Base-by-base conservation (phyloP, 2,113 vertebrate species). In the Siniperca knerii region DNA sequence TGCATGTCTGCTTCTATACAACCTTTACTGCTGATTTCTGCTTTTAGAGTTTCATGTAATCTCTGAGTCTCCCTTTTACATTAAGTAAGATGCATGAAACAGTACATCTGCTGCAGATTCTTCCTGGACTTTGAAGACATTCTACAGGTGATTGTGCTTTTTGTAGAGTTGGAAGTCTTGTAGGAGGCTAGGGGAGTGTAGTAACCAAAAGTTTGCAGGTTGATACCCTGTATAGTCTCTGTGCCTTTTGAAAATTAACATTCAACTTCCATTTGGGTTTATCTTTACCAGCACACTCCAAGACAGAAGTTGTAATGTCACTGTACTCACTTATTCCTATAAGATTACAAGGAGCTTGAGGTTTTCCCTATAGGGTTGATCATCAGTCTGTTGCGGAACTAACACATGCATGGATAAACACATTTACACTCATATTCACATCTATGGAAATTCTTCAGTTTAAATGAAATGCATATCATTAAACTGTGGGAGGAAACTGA, bases 1-100 rank as follows among this genome's bases (percentile, higher is more conserved):
- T 25, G 54, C 12, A 42, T 40, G 8, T 77, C 65, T 66, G 25
- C 64, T 57, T 52, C 9, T 37, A 21, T 12, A 29, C 4, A 0
- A 13, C 29, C 9, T 8, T 44, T 72, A 52, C 72, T 79, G 54
- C 57, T 33, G n/a, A 67, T 65, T 61, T 35, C 57, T 44, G 65
- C 65, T 86, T 68, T 52, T 6, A 46, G 46, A 40, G 46, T 37
- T 72, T 73, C 21, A 72, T 10, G 44, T 37, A 42, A 7, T 35
- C 33, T 21, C 4, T 44, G 20, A 57, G 9, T 70, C 87, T 62
- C 4, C 8, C 42, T 70, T 29, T 58, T 46, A 25, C 54, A 40
- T 50, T n/a, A 37, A 18, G 2, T 67, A 4, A 33, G 25, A 68
- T 10, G 18, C 15, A 44, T 44, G 4, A 52, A 69, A 69, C 23